phyloP scores from a whole-genome alignment of 2,797 vertebrate genomes.

The Telmatherina bonti region DNA sequence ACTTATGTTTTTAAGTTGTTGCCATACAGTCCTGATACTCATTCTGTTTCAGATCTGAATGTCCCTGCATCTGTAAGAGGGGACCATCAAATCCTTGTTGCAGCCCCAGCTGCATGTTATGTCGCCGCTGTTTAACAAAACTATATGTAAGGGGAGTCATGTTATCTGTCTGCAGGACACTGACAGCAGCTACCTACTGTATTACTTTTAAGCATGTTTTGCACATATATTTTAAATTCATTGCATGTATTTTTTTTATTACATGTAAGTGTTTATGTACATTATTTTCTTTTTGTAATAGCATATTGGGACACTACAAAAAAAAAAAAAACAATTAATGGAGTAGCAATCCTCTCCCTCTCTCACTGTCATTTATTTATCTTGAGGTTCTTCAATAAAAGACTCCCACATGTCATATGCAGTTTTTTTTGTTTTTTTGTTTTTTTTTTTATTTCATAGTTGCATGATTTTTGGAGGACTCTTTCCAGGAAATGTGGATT shows the following conservation, averaged over 20 bases:
- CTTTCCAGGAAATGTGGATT: background rate
- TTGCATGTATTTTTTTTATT: slow-evolving; percentile 26
- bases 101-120: background rate
- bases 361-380: slow-evolving; percentile 23
- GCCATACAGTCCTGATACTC: too few species aligned
- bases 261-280: slow-evolving; percentile 47
- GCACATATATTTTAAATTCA: slow-evolving; percentile 43
- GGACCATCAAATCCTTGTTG: background rate
- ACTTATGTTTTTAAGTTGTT: slow-evolving; percentile 1
- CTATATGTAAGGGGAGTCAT: background rate
- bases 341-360: slow-evolving; percentile 10
- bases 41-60: background rate
- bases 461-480: background rate
- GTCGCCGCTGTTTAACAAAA: background rate
- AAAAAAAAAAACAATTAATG: slow-evolving; percentile 6
- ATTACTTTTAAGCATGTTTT: slow-evolving; percentile 49
- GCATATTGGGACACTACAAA: slow-evolving; percentile 37
- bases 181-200: slow-evolving; percentile 13
- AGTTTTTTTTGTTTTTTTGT: background rate
- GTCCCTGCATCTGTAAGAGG: background rate
- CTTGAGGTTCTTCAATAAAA: slow-evolving; percentile 41
- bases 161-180: slow-evolving; percentile 22
- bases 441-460: background rate
- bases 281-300: slow-evolving; percentile 29
- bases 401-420: slow-evolving; percentile 2